Evolutionary conservation across 2,113 vertebrate species (phyloP), one percentile per base, ranked within the genome.

Genomic region (Salvelinus namaycush): DNA sequence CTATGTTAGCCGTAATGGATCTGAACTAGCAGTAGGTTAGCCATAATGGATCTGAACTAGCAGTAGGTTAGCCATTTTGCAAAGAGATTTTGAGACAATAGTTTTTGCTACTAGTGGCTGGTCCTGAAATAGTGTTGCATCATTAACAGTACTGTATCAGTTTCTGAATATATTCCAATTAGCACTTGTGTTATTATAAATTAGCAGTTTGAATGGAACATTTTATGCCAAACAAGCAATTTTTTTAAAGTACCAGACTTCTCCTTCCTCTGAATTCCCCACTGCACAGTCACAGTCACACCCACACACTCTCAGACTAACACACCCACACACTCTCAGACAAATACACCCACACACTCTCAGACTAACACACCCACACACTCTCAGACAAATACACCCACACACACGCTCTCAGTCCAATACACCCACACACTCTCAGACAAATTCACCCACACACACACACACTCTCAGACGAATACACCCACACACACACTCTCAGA

Each of bases 231-330:
- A 13, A 12, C 11, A 44, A 13, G 39, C 34, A 8, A 7, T 65
- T 26, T 29, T 26, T 27, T 14, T 2, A 9, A 66, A 27, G 74
- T 74, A 60, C 72, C 57, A 79, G 39, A 79, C 74, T 79, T 66
- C 70, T 59, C 27, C 34, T 57, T 54, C 67, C 76, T 73, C 65
- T 2, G 34, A 34, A 34, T 34, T 22, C 9, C 48, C 13, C 65
- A 59, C 68, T 31, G 54, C 24, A 12, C 29, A 18, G 67, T 24
- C 24, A 24, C n/a, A n/a, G n/a, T 68, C 24, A 83, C 74, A 75
- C 31, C 22, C 70, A 39, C 31, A 34, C 5, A 34, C 31, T 6
- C 5, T 34, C 31, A 34, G 31, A 34, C 8, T 34, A 14, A 76
- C 64, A 83, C 74, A 75, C 31, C 24, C 24, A 26, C 26, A 26